Evolutionary conservation across 2,797 vertebrate genomes (phyloP), one percentile per base, ranked within the genome.

Genomic region (Carduelis carduelis): DNA sequence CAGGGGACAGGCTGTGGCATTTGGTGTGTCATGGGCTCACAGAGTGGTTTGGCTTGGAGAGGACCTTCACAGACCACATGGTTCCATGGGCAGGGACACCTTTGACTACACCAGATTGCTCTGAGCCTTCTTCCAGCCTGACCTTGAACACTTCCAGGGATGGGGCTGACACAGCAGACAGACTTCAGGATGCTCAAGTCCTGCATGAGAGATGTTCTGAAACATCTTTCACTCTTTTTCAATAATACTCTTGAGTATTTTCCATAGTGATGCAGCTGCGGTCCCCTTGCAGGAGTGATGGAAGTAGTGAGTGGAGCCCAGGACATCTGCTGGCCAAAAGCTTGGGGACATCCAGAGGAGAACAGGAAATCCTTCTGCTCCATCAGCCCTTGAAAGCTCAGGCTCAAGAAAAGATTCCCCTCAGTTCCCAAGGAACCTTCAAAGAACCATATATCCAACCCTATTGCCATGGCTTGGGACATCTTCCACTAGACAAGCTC

Each of bases 201-300:
- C 56, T 5, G 9, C 15, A 4, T 46, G 15, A 70, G 61, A 56
- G 46, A 28, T 90, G 32, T 52, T 22, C 78, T 75, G 57, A 83
- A 83, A 47, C 41, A 37, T 24, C 52, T 75, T 78, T 24, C 30
- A 52, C 0, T 24, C 20, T 81, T 66, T 44, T 55, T 59, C 59
- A 32, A n/a, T 53, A 64, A 16, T 37, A 9, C 11, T 21, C 19
- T 21, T 21, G 46, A 46, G 44, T 37, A 8, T 68, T 68, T 77
- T 35, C 55, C 1, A 0, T 19, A 22, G 34, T 4, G 4, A 19
- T 50, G 50, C 16, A 64, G 44, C 16, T 12, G 6, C 14, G 53
- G 20, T 76, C 14, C 26, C 18, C 22, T 50, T 20, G 30, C 75
- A 64, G 75, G n/a, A 68, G 35, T 47, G 39, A 1, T 63, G 20